Conservation (phyloP, 2,797 vertebrate species). For the Cossypha polioptera region DNA sequence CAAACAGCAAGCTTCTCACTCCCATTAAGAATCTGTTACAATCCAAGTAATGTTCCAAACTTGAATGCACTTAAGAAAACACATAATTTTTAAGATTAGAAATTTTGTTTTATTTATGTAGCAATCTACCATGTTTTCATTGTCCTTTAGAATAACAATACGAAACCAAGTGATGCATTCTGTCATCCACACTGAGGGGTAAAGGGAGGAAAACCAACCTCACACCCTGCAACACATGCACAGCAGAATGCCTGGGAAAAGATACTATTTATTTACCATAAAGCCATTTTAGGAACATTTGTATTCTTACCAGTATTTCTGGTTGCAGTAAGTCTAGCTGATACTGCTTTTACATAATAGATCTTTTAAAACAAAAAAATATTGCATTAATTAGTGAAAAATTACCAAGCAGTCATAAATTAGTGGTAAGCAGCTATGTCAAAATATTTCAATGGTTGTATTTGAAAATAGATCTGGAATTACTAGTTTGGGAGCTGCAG, state of each 20-base stretch:
- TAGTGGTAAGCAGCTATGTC: neutral
- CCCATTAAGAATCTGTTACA: neutral
- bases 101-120: neutral
- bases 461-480: neutral
- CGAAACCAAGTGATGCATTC: neutral
- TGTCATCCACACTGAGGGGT: neutral
- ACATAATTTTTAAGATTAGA: neutral
- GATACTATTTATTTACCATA: neutral
- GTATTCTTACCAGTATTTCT: neutral
- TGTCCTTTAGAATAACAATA: neutral
- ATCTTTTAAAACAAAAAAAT: neutral
- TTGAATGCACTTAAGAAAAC: neutral
- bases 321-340: neutral
- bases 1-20: neutral
- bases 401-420: neutral
- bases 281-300: neutral
- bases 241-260: neutral
- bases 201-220: neutral
- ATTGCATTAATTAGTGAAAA: neutral
- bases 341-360: neutral
- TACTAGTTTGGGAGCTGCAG: neutral
- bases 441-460: neutral
- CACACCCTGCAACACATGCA: neutral
- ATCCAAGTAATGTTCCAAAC: neutral
- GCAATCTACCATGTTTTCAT: neutral